phyloP scores from a whole-genome alignment of 2,797 vertebrate genomes.

The Trematomus bernacchii region DNA sequence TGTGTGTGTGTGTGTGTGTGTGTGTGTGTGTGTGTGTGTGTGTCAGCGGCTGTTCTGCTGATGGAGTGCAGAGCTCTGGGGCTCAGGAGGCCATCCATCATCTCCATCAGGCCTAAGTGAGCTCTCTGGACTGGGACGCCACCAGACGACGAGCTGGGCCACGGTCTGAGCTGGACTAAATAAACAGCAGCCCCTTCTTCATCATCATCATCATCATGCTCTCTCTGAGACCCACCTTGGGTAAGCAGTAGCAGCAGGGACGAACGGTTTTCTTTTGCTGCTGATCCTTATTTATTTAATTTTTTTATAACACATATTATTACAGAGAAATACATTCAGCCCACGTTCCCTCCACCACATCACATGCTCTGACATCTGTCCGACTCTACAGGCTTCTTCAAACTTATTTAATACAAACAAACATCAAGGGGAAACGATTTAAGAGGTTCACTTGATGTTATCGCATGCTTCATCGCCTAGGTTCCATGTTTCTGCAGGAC shows the following conservation, averaged over 20 bases:
- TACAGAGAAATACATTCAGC: neutral
- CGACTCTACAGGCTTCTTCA: neutral
- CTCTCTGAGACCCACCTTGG: constrained; percentile 30
- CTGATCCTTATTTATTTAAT: neutral
- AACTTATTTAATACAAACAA: neutral
- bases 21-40: constrained; percentile 57
- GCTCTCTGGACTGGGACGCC: constrained; percentile 61
- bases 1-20: constrained; percentile 58
- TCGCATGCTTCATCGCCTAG: neutral
- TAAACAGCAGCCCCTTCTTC: constrained; percentile 80
- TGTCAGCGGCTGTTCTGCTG: constrained; percentile 88
- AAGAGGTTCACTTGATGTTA: neutral
- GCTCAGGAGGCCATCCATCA: constrained; percentile 96
- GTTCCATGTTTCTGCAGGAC: neutral
- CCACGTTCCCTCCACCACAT: neutral
- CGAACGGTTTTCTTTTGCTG: neutral
- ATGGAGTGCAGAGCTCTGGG: constrained; percentile 93
- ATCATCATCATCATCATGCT: constrained; percentile 22
- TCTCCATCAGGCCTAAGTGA: constrained; percentile 98
- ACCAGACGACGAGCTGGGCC: constrained; percentile 51
- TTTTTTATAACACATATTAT: neutral
- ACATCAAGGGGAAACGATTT: neutral
- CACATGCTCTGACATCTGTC: neutral
- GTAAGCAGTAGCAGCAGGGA: constrained; percentile 25
- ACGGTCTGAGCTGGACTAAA: constrained; percentile 74